Base-by-base conservation (phyloP, 1,140 invertebrate species). In the Aethina tumida region DNA sequence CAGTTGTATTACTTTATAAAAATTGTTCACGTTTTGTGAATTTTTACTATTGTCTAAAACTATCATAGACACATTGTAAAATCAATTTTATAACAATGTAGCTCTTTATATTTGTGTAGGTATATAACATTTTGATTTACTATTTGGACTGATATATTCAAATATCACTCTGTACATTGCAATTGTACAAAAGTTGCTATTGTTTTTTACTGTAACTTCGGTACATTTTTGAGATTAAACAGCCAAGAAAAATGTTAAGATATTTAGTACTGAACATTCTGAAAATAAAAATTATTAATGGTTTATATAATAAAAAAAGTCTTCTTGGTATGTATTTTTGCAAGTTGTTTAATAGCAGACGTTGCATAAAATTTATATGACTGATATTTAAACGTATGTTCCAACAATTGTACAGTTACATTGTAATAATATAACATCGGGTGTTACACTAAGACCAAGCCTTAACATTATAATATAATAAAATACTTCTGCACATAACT, bases 101-200 rank as follows among this genome's bases (percentile, higher is more conserved):
- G 35, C 25, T 41, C 41, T 41, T 37, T 47, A 35, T 47, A 43
- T 43, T 44, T 45, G 46, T 48, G 41, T 48, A 48, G 46, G 32
- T 19, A 31, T 45, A 30, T 29, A 29, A 40, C 25, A 31, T 45
- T 40, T 42, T 32, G 22, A 29, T 40, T 47, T 32, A 33, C 38
- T 14, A 44, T 51, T 51, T 47, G 43, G 49, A 51, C 46, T 51
- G 46, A 51, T 42, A 43, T 32, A 41, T 30, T 44, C 34, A 39
- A 25, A 39, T 45, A 49, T 42, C 34, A 39, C 25, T 41, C 2
- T 19, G 31, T 49, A 51, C 46, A 48, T 35, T 48, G 46, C 30
- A 43, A 51, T 46, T 48, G 43, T 51, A 49, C 40, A 49, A 45
- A 43, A 35, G 43, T 42, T 48, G 39, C 37, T 35, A 17, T 41